Evolutionary conservation across 2,797 vertebrate species (phyloP).

Genomic region (Pygocentrus nattereri): DNA sequence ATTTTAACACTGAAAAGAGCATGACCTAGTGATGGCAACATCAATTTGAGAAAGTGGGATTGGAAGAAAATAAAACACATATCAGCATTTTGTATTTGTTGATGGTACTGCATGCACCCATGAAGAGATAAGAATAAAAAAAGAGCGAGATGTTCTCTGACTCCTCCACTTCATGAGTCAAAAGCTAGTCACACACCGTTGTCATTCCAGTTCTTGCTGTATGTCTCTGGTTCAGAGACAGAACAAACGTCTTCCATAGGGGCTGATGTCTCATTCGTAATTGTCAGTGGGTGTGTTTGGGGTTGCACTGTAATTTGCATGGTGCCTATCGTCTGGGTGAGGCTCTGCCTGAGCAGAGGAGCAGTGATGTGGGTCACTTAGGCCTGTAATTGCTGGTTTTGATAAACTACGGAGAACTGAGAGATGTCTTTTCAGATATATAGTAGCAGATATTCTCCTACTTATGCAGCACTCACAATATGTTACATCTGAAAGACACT

Average conservation of each 20-base stretch:
- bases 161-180: conserved; percentile 40
- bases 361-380: conserved; percentile 58
- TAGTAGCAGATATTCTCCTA: neutral
- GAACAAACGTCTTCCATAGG: conserved; percentile 41
- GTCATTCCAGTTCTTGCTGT: conserved; percentile 54
- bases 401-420: conserved; percentile 39
- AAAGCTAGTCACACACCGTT: conserved; percentile 26
- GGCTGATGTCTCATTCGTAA: conserved; percentile 65
- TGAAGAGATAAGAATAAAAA: conserved; percentile 33
- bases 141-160: conserved; percentile 30
- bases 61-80: conserved; percentile 14
- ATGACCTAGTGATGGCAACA: conserved; percentile 10
- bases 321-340: conserved; percentile 62
- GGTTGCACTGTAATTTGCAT: conserved; percentile 64
- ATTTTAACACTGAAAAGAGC: conserved; percentile 20
- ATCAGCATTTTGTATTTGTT: conserved; percentile 25
- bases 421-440: conserved; percentile 45
- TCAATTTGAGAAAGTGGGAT: neutral
- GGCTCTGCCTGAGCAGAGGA: conserved; percentile 52
- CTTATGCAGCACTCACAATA: neutral
- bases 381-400: conserved; percentile 58
- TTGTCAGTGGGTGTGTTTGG: conserved; percentile 66
- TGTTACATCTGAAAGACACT: neutral
- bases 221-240: conserved; percentile 43
- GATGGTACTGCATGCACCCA: conserved; percentile 9